These are phyloP conservation scores for Gymnoscelis rufifasciata DNA, from an alignment of 2,888 invertebrate genomes.

Conservation along the genomic window DNA sequence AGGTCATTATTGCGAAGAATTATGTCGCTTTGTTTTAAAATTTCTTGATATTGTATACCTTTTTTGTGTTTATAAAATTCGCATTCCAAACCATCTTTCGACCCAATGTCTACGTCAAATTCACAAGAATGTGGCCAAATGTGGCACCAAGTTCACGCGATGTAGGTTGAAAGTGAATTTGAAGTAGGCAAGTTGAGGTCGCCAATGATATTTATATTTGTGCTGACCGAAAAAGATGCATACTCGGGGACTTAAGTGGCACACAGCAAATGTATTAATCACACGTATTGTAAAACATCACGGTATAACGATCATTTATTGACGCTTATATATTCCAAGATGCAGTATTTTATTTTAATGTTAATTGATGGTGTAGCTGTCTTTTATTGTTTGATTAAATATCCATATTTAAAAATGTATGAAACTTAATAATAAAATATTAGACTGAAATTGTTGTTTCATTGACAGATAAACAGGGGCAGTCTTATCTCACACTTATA, in stretches of 20 bases:
- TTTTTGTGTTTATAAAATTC: not conserved
- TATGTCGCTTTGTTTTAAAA: too few relatives aligned
- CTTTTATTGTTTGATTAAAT: not conserved
- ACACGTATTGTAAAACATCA: not conserved
- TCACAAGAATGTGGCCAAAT: conserved; percentile 22
- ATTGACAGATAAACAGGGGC: conserved; percentile 30
- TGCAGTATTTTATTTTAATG: conserved; percentile 2
- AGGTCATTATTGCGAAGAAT: too few relatives aligned
- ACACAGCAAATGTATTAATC: not conserved
- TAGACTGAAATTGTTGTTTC: conserved; percentile 41
- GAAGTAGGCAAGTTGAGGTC: conserved; percentile 26
- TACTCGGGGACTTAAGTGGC: conserved; percentile 8
- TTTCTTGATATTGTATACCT: not conserved
- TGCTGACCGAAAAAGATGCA: conserved; percentile 21
- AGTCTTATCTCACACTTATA: conserved; percentile 24
- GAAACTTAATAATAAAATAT: conserved; percentile 36
- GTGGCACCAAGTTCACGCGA: conserved; percentile 13
- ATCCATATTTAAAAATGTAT: conserved; percentile 24
- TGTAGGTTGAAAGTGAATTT: conserved; percentile 30
- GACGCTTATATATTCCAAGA: not conserved
- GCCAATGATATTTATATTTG: conserved; percentile 26
- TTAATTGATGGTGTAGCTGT: not conserved
- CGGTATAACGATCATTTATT: not conserved
- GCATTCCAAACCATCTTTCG: conserved; percentile 7
- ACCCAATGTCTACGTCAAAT: conserved; percentile 16